These are phyloP conservation scores for Psettodes erumei DNA, from an alignment of 2,113 vertebrate genomes.

Conservation along the genomic window DNA sequence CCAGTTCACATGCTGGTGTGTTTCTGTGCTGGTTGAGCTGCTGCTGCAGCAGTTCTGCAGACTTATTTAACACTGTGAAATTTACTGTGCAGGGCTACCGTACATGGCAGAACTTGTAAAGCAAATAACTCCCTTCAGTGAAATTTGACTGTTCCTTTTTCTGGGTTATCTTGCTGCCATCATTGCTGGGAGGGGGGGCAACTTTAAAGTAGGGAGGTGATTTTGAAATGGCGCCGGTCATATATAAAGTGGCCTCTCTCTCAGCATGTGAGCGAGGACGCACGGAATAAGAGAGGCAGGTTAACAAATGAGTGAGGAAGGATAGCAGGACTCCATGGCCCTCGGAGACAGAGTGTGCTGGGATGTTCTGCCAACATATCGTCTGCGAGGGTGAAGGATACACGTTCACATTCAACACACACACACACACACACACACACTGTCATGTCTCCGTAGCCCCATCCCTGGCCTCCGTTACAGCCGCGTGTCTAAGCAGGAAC, in stretches of 20 bases:
- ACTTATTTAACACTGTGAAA: no score
- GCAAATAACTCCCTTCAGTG: not conserved
- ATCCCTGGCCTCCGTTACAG: conserved; percentile 56
- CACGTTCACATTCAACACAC: conserved; percentile 53
- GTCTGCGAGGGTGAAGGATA: conserved; percentile 80
- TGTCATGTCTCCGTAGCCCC: conserved; percentile 65
- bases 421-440: conserved; percentile 49
- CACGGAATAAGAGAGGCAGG: conserved; percentile 56
- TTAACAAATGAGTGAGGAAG: conserved; percentile 78
- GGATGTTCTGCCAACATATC: conserved; percentile 73
- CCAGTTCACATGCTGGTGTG: no score
- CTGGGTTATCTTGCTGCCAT: conserved; percentile 34
- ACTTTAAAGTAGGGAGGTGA: conserved; percentile 38
- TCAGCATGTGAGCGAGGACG: conserved; percentile 63
- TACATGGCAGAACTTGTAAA: no score
- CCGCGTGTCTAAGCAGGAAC: conserved; percentile 73
- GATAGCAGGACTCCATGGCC: conserved; percentile 67
- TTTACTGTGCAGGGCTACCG: no score
- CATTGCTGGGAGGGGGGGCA: conserved; percentile 39
- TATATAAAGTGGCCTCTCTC: conserved; percentile 61
- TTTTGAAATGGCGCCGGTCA: conserved; percentile 55
- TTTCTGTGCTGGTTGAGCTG: no score
- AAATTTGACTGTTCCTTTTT: conserved; percentile 31
- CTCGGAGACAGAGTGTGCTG: conserved; percentile 70
- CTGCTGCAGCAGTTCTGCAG: not conserved